Conservation (phyloP, 2,113 vertebrate genomes). For the Salvelinus fontinalis region DNA sequence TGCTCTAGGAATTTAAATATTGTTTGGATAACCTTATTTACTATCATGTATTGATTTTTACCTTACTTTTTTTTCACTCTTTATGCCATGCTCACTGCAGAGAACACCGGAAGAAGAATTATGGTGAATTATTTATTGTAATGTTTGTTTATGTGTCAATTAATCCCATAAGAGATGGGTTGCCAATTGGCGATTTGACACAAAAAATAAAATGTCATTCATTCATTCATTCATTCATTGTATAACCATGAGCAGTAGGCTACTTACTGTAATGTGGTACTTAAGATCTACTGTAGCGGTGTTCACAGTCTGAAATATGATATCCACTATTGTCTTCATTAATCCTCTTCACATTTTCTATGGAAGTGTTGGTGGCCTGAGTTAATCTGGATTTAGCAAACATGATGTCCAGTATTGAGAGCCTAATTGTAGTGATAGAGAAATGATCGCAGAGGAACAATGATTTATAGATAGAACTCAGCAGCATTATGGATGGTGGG, state of each 20-base stretch:
- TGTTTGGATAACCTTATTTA: too few relatives aligned
- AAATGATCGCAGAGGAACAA: conserved; percentile 48
- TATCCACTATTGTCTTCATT: conserved; percentile 52
- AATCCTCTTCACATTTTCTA: conserved; percentile 58
- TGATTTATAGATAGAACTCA: conserved; percentile 62
- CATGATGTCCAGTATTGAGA: conserved; percentile 54
- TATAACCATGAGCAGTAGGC: conserved; percentile 11
- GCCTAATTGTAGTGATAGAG: conserved; percentile 55
- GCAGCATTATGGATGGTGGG: conserved; percentile 56
- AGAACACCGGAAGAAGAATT: too few relatives aligned
- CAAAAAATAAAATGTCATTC: too few relatives aligned
- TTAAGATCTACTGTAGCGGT: conserved; percentile 29
- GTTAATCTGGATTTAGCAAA: conserved; percentile 70
- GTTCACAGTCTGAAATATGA: conserved; percentile 45
- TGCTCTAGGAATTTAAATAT: too few relatives aligned
- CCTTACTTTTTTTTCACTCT: too few relatives aligned
- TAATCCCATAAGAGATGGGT: too few relatives aligned
- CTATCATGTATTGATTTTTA: too few relatives aligned
- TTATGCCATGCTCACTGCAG: too few relatives aligned
- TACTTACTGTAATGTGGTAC: conserved; percentile 27
- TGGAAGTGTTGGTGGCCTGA: conserved; percentile 51
- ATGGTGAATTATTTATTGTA: too few relatives aligned
- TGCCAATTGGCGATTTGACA: too few relatives aligned
- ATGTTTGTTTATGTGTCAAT: too few relatives aligned
- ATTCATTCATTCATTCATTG: too few relatives aligned